Base-by-base conservation (phyloP, 2,888 invertebrate species). In the Omphaloscelis lunosa region DNA sequence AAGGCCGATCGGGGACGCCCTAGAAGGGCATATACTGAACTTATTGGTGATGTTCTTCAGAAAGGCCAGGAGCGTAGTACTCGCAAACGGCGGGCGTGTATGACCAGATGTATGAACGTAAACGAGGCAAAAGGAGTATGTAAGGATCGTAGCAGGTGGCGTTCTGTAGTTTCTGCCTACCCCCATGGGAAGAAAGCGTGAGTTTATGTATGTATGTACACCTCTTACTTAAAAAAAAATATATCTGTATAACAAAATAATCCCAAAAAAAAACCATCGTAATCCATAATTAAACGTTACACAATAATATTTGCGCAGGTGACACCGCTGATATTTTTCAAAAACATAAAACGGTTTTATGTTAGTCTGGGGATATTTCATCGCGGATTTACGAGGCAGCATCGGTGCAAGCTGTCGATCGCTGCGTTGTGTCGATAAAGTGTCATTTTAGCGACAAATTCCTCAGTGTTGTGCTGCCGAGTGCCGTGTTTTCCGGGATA, bases 391-490 rank as follows among this genome's bases (percentile, higher is more conserved):
- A 80, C 78, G 86, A 86, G 73, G 80, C 85, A 89, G 79, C 86
- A 83, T 89, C 83, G 86, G 76, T 85, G 86, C 83, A 80, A 70
- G 82, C 85, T 80, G 78, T 79, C 81, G 88, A 84, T 86, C 77
- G 80, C 82, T 81, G 82, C 80, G 82, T 75, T 72, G 77, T 84
- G 83, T 82, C 89, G 87, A 94, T 93, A 93, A 92, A 91, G 84
- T 89, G 88, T 86, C 89, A 89, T 90, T 89, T 88, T 82, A 83
- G 81, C 89, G 89, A 92, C 90, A 90, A 91, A 91, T 93, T 90
- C 89, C 89, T 90, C 73, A 85, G 83, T 83, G 86, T 67, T 74
- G 87, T 67, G 71, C 72, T 72, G 86, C 79, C 89, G 75, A 85
- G 86, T 85, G 86, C 89, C 88, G 86, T 87, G 85, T 87, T 87